Evolutionary conservation across 2,888 invertebrate genomes (phyloP), one percentile per base, ranked within the genome.

Genomic region (Heliconius hortense): DNA sequence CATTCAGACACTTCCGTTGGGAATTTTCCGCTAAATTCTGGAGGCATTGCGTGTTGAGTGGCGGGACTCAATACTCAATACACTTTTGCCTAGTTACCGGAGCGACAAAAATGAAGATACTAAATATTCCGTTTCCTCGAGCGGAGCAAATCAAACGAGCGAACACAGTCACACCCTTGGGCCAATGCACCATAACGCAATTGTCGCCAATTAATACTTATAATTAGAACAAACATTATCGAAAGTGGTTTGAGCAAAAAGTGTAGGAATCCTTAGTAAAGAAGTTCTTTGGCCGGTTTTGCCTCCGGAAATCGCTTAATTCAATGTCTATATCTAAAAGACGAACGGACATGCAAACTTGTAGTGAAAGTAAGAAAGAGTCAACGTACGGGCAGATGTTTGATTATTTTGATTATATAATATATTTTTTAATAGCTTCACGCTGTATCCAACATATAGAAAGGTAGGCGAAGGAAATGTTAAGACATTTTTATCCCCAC

Each of bases 351-450:
- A 78, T 63, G 66, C 72, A 53, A 63, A 75, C 28, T 72, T 5
- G 64, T 69, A 70, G 68, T 76, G 80, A 80, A 78, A 78, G 79
- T 78, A 72, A 72, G 43, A 43, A 43, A 43, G 43, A 76, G 75
- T 68, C 70, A 70, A 70, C n/a, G 70, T 59, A 70, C 70, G 53
- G 59, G 39, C 11, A 15, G 13, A 28, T 59, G 59, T 70, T 18
- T 31, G 70, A 70, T 59, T 35, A 70, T 70, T 59, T 70, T 70
- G 35, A 70, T 70, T 59, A 70, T 35, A 56, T 39, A 70, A 70
- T 70, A 43, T 21, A 2, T 53, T 53, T 21, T 53, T 53, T 21
- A 53, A 53, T 53, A 21, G 53, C 5, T 53, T 53, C 8, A 8
- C 53, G 8, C 8, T 53, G 21, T 0, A 21, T 53, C 21, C 21